A percentile compares a stretch with the other conserved stretches of the same genome.
These are phyloP conservation scores for Archivesica marissinica DNA, from an alignment of 1,140 invertebrate genomes.

Conservation along the genomic window DNA sequence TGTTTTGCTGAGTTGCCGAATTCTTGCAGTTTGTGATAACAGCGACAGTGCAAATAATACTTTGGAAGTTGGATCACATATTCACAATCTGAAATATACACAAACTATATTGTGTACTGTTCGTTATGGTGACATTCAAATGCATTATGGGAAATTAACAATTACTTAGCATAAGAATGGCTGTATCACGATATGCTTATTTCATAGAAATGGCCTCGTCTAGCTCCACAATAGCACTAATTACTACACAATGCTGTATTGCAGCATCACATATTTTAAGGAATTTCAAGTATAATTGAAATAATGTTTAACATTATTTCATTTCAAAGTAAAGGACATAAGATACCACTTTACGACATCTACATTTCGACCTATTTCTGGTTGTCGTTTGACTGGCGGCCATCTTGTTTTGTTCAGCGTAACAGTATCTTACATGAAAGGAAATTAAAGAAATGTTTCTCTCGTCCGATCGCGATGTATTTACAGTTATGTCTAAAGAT, in stretches of 20 bases:
- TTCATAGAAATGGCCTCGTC: neutral
- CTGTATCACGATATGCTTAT: neutral
- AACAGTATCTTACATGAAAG: slow-evolving; percentile 28
- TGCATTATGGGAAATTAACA: neutral
- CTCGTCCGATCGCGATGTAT: too few species aligned
- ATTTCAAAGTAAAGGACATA: neutral
- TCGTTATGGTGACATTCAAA: neutral
- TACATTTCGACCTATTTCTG: neutral
- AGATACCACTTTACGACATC: slow-evolving; percentile 16
- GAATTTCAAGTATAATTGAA: slow-evolving; percentile 1
- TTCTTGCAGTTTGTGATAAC: too few species aligned
- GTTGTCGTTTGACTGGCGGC: slow-evolving; percentile 28
- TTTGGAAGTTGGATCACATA: too few species aligned
- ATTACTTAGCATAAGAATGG: neutral
- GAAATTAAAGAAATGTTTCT: neutral
- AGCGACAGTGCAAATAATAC: too few species aligned
- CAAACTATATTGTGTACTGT: neutral
- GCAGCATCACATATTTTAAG: neutral
- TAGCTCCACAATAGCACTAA: too few species aligned
- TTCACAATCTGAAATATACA: neutral
- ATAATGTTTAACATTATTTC: neutral
- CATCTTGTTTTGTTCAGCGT: neutral
- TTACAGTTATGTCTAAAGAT: slow-evolving; percentile 1
- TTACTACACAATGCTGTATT: too few species aligned
- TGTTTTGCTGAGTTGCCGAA: too few species aligned